Base-by-base conservation (phyloP, 2,888 invertebrate species). In the Aphodius granarius region DNA sequence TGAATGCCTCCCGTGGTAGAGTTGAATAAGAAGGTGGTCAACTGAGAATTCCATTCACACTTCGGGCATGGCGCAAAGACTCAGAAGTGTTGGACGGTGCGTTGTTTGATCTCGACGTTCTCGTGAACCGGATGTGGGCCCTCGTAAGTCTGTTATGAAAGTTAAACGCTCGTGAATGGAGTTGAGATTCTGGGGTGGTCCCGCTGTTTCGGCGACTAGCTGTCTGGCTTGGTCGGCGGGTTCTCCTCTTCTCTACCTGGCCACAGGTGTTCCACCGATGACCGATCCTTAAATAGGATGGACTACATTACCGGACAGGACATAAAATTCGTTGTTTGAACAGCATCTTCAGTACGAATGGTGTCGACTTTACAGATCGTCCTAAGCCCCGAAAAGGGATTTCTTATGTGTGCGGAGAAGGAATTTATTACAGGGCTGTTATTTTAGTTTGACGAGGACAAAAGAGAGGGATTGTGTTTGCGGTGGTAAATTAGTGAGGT, bases 151-250 rank as follows among this genome's bases (percentile, higher is more conserved):
- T 71, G 77, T 77, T 77, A 75, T 70, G 77, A 77, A 76, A 79
- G 78, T 79, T 79, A 79, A 79, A 79, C 79, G 79, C 76, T 78
- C 73, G 68, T 78, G 76, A 78, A 78, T 76, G 77, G 74, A 68
- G 73, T 74, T 75, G 65, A 68, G n/a, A 9, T 21, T n/a, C 20
- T n/a, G 80, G 83, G 84, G 84, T 84, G 84, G 84, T 84, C 84
- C 72, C 73, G 71, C 73, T 75, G 77, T 78, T 73, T 80, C 79
- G 84, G 84, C 83, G 84, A 82, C 84, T 76, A 80, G 77, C 81
- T 80, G 84, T 84, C 83, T 83, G 71, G 78, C 75, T 71, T 43
- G 76, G 78, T 73, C 78, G 76, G 6, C 43, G 43, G 43, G 43
- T 43, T 43, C 43, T 43, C 43, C 43, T 43, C 43, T 43, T 13